These are phyloP conservation scores for Ptilodon capucinus DNA, from an alignment of 2,888 invertebrate species.

Conservation along the genomic window DNA sequence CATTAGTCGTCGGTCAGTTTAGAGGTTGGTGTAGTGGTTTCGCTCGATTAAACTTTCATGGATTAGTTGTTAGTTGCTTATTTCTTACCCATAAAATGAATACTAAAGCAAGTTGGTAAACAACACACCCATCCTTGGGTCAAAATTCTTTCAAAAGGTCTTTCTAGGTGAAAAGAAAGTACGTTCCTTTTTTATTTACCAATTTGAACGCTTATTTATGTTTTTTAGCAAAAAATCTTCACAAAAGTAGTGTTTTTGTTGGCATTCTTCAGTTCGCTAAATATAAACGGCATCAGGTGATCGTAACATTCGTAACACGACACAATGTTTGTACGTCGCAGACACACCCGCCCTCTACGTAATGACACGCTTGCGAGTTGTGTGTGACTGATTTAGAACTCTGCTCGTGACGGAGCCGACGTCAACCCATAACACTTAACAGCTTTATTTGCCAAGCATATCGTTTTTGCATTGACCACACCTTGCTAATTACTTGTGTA, in stretches of 20 bases:
- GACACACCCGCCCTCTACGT: conserved; percentile 73
- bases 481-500: conserved; percentile 21
- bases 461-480: conserved; percentile 25
- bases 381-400: conserved; percentile 51
- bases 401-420: conserved; percentile 34
- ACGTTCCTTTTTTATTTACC: too few species aligned
- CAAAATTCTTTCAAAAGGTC: too few species aligned
- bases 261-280: conserved; percentile 34
- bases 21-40: too few species aligned
- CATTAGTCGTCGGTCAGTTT: too few species aligned
- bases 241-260: conserved; percentile 9
- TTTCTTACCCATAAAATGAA: too few species aligned
- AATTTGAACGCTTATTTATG: too few species aligned
- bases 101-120: too few species aligned
- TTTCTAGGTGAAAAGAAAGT: too few species aligned
- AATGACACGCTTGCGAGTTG: conserved; percentile 38
- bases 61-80: too few species aligned
- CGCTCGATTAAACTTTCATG: too few species aligned
- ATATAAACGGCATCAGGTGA: conserved; percentile 55
- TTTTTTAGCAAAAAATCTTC: conserved; percentile 1
- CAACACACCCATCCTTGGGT: too few species aligned
- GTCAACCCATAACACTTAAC: conserved; percentile 15
- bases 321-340: conserved; percentile 42
- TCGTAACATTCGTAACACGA: conserved; percentile 36
- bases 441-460: conserved; percentile 29